Evolutionary conservation across 1,140 invertebrate genomes (phyloP), one percentile per base, ranked within the genome.

Genomic region (Drosophila azteca): DNA sequence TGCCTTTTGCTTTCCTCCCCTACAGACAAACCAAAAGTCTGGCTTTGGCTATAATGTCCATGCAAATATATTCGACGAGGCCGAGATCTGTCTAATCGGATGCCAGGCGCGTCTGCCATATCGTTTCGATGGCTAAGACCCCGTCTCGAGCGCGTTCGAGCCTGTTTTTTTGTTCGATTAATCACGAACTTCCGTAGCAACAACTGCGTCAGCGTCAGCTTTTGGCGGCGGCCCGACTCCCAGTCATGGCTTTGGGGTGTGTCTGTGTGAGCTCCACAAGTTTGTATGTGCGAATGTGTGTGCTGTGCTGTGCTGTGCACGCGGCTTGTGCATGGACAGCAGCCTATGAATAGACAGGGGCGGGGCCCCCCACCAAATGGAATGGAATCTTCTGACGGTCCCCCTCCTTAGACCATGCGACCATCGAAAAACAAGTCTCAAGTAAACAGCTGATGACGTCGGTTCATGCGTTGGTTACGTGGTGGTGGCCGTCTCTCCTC

Each of bases 101-200:
- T 81, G 55, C 48, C 31, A 60, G 65, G 57, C 61, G 51, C 62
- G 71, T 68, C 71, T 75, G 53, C 63, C 59, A 59, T 55, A 64
- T 59, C 29, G 39, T 54, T 66, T 58, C 35, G 29, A 24, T 48
- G 45, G 44, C 46, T 50, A 65, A 51, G 35, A 39, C 31, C 31
- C 31, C 9, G 31, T 35, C 31, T 35, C 31, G 31, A 35, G 11
- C 35, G 35, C 11, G 11, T 39, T 57, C 43, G 29, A 85, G 82
- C 81, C 68, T 65, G 82, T 85, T 77, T 45, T 57, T 61, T 48
- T 41, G 45, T 13, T 50, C 74, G 78, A 85, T 87, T 85, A 85
- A 82, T 85, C 78, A 85, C 78, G 73, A 80, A 85, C 83, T 85
- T 85, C 82, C 82, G 82, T 82, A 77, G 82, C 82, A 85, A 88